phyloP scores from a whole-genome alignment of 2,113 vertebrate genomes.

The Tyrannus savana region DNA sequence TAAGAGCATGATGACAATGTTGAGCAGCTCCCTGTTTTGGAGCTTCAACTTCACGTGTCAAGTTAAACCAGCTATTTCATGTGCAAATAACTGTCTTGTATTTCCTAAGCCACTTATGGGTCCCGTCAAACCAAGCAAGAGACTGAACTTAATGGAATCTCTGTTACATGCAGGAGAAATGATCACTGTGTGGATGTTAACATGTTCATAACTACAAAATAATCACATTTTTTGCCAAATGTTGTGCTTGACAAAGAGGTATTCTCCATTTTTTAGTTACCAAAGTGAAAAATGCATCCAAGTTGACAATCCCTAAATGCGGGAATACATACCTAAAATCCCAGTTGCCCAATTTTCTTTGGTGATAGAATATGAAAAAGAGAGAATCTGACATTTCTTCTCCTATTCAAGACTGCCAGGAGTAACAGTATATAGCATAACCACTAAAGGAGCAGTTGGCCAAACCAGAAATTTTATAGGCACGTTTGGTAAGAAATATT shows the following conservation, averaged over 20 bases:
- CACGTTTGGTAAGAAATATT: neutral
- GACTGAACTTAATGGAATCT: neutral
- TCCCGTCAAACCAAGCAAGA: neutral
- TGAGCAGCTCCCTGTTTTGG: neutral
- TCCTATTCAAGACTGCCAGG: neutral
- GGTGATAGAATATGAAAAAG: neutral
- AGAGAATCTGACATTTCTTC: neutral
- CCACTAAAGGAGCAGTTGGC: neutral
- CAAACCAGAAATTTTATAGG: neutral
- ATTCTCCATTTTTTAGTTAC: neutral
- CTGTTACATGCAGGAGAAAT: neutral
- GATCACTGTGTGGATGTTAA: neutral
- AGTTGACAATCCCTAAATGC: neutral
- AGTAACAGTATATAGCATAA: neutral
- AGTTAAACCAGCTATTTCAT: neutral
- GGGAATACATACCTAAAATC: neutral
- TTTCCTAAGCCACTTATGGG: neutral
- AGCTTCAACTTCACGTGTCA: neutral
- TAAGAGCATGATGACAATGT: neutral
- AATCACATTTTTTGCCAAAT: neutral
- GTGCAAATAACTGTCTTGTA: neutral
- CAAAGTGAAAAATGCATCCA: neutral
- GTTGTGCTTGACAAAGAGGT: neutral
- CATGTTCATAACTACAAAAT: neutral
- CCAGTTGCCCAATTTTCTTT: neutral